Percentiles rank a stretch among this genome's conserved stretches.
Conservation (phyloP, 2,113 vertebrate species). For the Calonectris borealis region DNA sequence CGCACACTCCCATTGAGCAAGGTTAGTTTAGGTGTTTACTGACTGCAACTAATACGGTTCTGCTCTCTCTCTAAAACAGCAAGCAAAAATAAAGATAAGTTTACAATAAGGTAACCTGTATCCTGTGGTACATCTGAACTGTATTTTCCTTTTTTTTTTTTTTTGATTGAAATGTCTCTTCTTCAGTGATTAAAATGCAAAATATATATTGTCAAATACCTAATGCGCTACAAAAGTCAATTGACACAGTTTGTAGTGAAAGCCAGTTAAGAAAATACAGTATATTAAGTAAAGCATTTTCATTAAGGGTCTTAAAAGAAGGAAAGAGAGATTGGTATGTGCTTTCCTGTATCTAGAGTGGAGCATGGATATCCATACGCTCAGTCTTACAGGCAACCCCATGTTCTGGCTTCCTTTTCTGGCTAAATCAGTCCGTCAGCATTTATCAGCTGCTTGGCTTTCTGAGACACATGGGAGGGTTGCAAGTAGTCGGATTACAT, state of each 20-base stretch:
- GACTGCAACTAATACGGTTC: neutral
- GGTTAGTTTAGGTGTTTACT: neutral
- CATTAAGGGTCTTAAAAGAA: neutral
- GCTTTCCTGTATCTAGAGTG: neutral
- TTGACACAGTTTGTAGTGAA: neutral
- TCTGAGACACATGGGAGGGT: rapidly evolving
- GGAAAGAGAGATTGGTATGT: neutral
- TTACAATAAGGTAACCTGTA: neutral
- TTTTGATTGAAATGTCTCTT: neutral
- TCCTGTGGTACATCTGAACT: slow-evolving; percentile 13
- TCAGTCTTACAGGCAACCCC: neutral
- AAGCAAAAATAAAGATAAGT: neutral
- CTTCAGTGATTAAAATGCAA: neutral
- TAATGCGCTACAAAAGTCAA: neutral
- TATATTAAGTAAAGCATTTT: neutral
- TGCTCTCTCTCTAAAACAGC: neutral
- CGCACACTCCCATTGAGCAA: neutral
- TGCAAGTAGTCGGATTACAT: neutral
- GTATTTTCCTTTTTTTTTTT: neutral
- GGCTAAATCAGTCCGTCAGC: neutral
- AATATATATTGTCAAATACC: neutral
- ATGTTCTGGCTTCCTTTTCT: neutral
- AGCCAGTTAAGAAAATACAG: neutral
- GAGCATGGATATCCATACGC: neutral
- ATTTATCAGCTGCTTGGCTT: neutral